Base-by-base conservation (phyloP, 2,888 invertebrate species). In the Hipparchia semele region DNA sequence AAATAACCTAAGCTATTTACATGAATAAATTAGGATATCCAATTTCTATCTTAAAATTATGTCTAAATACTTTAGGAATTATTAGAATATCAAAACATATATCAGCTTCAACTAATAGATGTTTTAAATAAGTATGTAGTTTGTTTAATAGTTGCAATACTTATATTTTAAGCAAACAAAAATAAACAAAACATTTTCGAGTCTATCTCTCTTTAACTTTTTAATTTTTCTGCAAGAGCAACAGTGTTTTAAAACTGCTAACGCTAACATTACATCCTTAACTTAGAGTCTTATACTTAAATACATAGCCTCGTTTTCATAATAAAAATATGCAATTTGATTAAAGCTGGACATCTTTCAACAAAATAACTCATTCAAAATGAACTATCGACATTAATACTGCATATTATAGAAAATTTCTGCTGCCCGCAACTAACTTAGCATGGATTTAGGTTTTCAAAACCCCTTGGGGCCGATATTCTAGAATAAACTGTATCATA, bases 281-380 rank as follows among this genome's bases (percentile, higher is more conserved):
- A 10, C 39, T 60, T 45, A 39, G 8, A 62, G 45, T 13, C 13
- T 62, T 46, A 12, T 53, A 33, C 23, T 2, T 8, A 51, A 2
- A 23, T 49, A 33, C 65, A 65, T 65, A 65, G 65, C 65, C 65
- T 65, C 65, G 10, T 53, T 53, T 65, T 39, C 10, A 60, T 60
- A 60, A 4, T 23, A 13, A 65, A 6, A 65, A n/a, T 49, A 12
- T 6, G 1, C 6, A 5, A 49, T 46, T n/a, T 8, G 46, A 62
- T 62, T 6, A 46, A 62, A 62, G n/a, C 13, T n/a, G 6, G 6
- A 39, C 12, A 49, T 49, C 49, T 49, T 49, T 13, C 6, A 64
- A 60, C 59, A 60, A 59, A 62, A 9, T 13, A 39, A 45, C 4
- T 9, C 13, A 13, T 49, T 58, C 13, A 9, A 56, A 56, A n/a